Percentiles rank a stretch among this genome's conserved stretches.
phyloP scores from a whole-genome alignment of 2,113 vertebrate genomes.

The Pogona vitticeps region DNA sequence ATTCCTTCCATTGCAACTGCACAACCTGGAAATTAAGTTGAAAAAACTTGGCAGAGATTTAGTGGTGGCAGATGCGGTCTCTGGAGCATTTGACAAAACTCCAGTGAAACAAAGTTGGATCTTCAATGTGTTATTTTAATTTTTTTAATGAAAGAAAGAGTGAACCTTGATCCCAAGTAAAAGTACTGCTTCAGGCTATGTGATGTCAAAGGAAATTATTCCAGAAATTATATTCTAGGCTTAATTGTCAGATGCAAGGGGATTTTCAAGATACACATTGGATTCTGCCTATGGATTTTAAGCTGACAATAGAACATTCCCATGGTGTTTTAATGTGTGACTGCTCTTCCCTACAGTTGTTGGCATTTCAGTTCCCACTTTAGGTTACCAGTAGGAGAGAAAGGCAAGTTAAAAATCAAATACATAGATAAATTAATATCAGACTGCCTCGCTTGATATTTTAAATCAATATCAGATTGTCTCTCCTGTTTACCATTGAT shows the following conservation, averaged over 20 bases:
- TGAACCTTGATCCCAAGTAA: background rate
- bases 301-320: background rate
- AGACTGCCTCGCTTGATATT: too few relatives aligned
- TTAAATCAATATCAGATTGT: background rate
- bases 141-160: background rate
- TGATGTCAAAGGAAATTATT: background rate
- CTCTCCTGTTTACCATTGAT: background rate
- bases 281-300: background rate
- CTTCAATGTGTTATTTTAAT: conserved; percentile 27
- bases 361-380: too few relatives aligned
- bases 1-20: conserved; percentile 21
- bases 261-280: background rate
- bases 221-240: background rate
- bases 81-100: conserved; percentile 32
- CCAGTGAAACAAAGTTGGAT: conserved; percentile 15
- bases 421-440: too few relatives aligned
- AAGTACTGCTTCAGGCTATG: background rate
- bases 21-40: conserved; percentile 24
- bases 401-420: too few relatives aligned
- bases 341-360: background rate
- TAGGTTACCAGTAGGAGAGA: too few relatives aligned
- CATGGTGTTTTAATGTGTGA: background rate
- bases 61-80: conserved; percentile 18
- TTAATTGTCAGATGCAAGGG: background rate
- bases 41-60: conserved; percentile 17